phyloP scores from a whole-genome alignment of 2,888 invertebrate species.

The Auanema sp. region DNA sequence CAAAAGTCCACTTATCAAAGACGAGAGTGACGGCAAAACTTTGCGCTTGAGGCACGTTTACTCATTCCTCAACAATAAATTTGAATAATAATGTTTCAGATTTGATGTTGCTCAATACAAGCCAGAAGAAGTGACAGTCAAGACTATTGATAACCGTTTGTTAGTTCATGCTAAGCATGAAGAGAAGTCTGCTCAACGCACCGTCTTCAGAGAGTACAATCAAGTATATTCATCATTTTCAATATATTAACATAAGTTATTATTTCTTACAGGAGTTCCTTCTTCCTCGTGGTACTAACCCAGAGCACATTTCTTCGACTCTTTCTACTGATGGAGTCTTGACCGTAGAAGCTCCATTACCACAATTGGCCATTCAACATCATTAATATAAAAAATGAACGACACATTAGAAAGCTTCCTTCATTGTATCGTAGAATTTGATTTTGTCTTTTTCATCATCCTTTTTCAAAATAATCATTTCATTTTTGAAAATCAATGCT shows the following conservation, averaged over 20 bases:
- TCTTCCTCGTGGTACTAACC: constrained; percentile 92
- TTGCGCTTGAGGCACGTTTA: constrained; percentile 76
- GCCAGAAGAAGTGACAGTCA: constrained; percentile 86
- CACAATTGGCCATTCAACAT: constrained; percentile 67
- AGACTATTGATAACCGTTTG: constrained; percentile 95
- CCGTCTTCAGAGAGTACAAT: constrained; percentile 96
- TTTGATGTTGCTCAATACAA: constrained; percentile 97
- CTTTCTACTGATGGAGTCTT: constrained; percentile 93
- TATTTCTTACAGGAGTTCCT: constrained; percentile 76
- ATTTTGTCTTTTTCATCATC: not conserved
- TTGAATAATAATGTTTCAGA: constrained; percentile 39
- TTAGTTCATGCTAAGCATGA: constrained; percentile 88
- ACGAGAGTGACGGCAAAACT: constrained; percentile 89
- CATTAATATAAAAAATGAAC: constrained; percentile 11
- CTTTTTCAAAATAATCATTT: too few relatives aligned
- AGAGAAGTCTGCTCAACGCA: constrained; percentile 93
- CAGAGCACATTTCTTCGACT: constrained; percentile 91
- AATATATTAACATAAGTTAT: not conserved
- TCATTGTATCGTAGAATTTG: too few relatives aligned
- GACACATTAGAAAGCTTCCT: too few relatives aligned
- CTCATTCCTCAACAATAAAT: not conserved
- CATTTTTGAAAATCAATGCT: too few relatives aligned
- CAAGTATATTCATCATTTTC: constrained; percentile 59
- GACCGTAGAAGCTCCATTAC: constrained; percentile 93
- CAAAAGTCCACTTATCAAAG: constrained; percentile 84